These are phyloP conservation scores for Rhodeus uyekii DNA, from an alignment of 2,797 vertebrate genomes.

Conservation along the genomic window DNA sequence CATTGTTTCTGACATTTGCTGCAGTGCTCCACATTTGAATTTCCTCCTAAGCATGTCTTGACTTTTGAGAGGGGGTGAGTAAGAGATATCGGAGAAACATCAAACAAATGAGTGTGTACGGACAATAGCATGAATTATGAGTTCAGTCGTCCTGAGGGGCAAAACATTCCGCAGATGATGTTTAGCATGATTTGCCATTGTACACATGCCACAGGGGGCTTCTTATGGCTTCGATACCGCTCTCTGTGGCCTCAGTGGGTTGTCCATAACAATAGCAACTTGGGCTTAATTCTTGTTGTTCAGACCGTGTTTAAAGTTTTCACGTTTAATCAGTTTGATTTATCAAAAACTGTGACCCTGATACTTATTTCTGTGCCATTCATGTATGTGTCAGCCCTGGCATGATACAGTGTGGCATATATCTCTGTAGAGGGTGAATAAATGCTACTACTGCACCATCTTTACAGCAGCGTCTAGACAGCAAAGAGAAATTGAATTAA, in stretches of 20 bases:
- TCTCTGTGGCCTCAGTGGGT: not conserved
- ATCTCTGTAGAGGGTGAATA: slow-evolving; percentile 40
- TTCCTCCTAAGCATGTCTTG: slow-evolving; percentile 60
- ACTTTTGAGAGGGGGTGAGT: slow-evolving; percentile 43
- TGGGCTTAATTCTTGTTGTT: not conserved
- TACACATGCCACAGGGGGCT: not conserved
- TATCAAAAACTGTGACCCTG: not conserved
- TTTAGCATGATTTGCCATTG: slow-evolving; percentile 38
- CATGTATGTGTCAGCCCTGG: not conserved
- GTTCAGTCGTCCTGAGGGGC: slow-evolving; percentile 34
- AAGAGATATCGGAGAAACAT: slow-evolving; percentile 29
- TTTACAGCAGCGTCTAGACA: slow-evolving; percentile 56
- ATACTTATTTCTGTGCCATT: not conserved
- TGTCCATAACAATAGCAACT: not conserved
- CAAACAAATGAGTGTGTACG: slow-evolving; percentile 28
- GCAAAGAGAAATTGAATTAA: slow-evolving; percentile 56
- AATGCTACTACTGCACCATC: slow-evolving; percentile 19
- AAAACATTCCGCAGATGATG: slow-evolving; percentile 41
- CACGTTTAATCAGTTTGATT: not conserved
- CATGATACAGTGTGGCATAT: slow-evolving; percentile 36
- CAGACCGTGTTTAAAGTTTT: not conserved
- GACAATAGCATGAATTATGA: slow-evolving; percentile 52
- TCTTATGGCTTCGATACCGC: not conserved
- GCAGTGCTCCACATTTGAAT: slow-evolving; percentile 55
- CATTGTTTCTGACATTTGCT: slow-evolving; percentile 63